A percentile compares a stretch with the other conserved stretches of the same genome.
Conservation (phyloP, 2,113 vertebrate species). For the Lanius collurio region DNA sequence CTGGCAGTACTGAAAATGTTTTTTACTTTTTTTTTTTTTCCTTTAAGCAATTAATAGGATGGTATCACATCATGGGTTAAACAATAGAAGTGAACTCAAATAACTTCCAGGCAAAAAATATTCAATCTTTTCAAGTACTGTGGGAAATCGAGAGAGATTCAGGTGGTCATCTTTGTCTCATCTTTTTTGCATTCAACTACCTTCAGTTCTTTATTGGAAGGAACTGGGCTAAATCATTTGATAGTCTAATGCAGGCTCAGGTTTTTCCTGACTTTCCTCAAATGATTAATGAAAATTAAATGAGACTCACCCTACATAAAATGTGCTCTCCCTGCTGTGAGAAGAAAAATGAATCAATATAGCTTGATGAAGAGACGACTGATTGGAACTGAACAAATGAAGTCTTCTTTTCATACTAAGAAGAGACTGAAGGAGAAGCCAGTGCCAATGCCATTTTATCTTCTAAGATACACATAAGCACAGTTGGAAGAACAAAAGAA, state of each 20-base stretch:
- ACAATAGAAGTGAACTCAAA: background rate
- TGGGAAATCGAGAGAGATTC: background rate
- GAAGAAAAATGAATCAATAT: background rate
- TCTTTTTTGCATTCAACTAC: background rate
- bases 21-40: too few relatives aligned
- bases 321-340: background rate
- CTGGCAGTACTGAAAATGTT: background rate
- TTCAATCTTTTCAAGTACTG: background rate
- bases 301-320: background rate
- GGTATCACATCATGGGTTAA: background rate
- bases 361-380: background rate
- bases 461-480: background rate
- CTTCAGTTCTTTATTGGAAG: background rate
- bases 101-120: background rate
- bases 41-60: background rate
- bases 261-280: background rate
- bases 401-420: background rate
- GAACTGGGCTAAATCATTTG: background rate
- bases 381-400: background rate
- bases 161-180: background rate
- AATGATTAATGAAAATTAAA: background rate
- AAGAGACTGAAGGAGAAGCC: background rate
- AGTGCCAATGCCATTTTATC: background rate
- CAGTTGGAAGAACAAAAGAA: background rate
- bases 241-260: background rate